Percentiles rank a stretch among this genome's conserved stretches.
Evolutionary conservation across 2,888 invertebrate species (phyloP).

Genomic region (Falcaria lacertinaria): DNA sequence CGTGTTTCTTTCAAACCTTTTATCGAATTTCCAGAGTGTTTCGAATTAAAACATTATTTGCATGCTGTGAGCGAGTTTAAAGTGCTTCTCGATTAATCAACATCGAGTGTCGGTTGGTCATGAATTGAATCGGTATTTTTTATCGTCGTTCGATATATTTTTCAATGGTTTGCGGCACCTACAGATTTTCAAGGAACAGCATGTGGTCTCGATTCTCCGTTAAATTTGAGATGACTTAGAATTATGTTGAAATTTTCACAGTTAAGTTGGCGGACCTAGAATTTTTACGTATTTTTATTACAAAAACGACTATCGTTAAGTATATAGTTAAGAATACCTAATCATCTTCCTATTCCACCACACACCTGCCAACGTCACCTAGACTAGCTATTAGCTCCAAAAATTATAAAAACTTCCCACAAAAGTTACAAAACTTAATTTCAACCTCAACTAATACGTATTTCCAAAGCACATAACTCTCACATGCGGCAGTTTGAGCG

Average conservation of each 20-base stretch:
- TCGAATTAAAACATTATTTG: conserved; percentile 70
- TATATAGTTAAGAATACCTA: too few species aligned
- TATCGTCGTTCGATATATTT: neutral
- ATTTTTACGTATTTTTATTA: neutral
- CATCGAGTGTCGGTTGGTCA: conserved; percentile 26
- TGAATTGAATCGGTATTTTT: conserved; percentile 21
- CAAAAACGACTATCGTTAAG: neutral
- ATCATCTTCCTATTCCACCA: too few species aligned
- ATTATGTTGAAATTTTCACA: too few species aligned
- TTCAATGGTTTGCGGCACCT: neutral
- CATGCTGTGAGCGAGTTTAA: conserved; percentile 58
- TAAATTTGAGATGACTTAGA: neutral
- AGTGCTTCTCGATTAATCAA: conserved; percentile 59
- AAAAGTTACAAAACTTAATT: neutral
- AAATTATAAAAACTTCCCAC: neutral
- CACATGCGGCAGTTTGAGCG: conserved; percentile 25
- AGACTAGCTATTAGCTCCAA: neutral
- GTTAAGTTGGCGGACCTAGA: too few species aligned
- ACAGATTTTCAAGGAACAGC: neutral
- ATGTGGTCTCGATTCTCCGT: neutral
- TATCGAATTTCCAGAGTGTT: conserved; percentile 61
- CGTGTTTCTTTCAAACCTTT: conserved; percentile 62
- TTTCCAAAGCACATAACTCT: conserved; percentile 17
- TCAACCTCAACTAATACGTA: neutral
- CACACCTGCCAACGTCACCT: too few species aligned